phyloP scores from a whole-genome alignment of 2,797 vertebrate genomes.

The Bradypodion pumilum region DNA sequence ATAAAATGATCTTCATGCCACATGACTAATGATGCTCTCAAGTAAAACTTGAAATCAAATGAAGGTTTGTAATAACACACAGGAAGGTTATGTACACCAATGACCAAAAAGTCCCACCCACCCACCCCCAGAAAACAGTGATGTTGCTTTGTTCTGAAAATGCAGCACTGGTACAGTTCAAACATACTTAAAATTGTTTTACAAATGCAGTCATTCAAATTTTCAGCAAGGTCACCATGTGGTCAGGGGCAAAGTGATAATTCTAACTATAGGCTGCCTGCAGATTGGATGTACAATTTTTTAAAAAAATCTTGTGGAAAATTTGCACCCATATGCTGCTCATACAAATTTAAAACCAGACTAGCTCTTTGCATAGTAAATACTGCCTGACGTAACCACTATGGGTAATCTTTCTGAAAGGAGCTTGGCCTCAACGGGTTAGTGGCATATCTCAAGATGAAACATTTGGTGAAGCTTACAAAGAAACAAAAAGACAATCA shows the following conservation, averaged over 20 bases:
- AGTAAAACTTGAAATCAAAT: constrained; percentile 60
- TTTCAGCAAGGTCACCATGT: constrained; percentile 57
- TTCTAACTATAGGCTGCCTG: constrained; percentile 51
- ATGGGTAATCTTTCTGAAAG: constrained; percentile 59
- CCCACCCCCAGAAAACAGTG: constrained; percentile 26
- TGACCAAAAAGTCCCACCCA: no score
- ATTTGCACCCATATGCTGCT: constrained; percentile 51
- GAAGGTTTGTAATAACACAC: constrained; percentile 55
- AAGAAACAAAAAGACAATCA: constrained; percentile 19
- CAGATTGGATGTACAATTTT: constrained; percentile 51
- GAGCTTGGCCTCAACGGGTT: constrained; percentile 38
- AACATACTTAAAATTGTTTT: constrained; percentile 60
- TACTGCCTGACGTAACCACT: constrained; percentile 58
- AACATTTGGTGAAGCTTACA: constrained; percentile 34
- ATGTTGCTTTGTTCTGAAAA: constrained; percentile 55
- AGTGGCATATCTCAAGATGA: constrained; percentile 16
- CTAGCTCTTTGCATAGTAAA: constrained; percentile 58
- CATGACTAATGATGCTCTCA: constrained; percentile 47
- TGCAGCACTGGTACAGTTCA: background rate
- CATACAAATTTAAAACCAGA: constrained; percentile 66
- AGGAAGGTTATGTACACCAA: constrained; percentile 62
- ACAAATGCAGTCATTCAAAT: constrained; percentile 61
- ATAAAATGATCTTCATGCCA: constrained; percentile 60
- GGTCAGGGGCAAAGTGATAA: constrained; percentile 50
- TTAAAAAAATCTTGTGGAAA: constrained; percentile 35